Percentiles rank a stretch among this genome's conserved stretches.
These are phyloP conservation scores for Ctenodactylus gundi DNA, from an alignment of 2,113 vertebrate species.

Conservation along the genomic window DNA sequence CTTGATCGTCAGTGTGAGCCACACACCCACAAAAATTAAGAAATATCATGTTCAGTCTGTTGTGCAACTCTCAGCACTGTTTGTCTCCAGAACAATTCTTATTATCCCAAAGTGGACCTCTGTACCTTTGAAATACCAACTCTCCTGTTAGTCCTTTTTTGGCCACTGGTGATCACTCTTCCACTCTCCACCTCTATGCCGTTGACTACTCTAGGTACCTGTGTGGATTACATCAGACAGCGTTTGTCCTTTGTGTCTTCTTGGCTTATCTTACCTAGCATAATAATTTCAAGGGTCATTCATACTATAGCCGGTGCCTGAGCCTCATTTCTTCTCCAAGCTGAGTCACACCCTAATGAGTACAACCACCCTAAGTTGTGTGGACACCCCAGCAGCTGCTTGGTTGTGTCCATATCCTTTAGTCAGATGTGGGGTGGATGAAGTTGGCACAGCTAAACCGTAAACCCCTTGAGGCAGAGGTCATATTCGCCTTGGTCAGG, in stretches of 20 bases:
- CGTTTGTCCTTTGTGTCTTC: not conserved
- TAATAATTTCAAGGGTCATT: not conserved
- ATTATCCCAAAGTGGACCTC: too few relatives aligned
- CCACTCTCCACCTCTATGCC: not conserved
- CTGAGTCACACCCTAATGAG: not conserved
- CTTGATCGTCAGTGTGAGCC: too few relatives aligned
- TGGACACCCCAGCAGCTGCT: not conserved
- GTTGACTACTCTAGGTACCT: not conserved
- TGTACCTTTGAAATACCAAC: accelerated
- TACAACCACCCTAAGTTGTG: too few relatives aligned
- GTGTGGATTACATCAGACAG: accelerated
- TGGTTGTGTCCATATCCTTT: too few relatives aligned
- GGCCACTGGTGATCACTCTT: accelerated
- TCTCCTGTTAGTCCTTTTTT: not conserved
- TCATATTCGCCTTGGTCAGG: accelerated
- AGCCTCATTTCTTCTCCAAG: not conserved
- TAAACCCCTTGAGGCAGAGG: not conserved
- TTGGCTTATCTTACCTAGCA: not conserved
- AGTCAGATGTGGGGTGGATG: not conserved
- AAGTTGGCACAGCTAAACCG: not conserved
- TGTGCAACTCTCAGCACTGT: too few relatives aligned
- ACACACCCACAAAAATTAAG: too few relatives aligned
- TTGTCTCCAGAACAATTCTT: not conserved
- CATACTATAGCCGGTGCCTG: not conserved
- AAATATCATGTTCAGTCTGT: too few relatives aligned